phyloP scores from a whole-genome alignment of 2,113 vertebrate species.

The Mesocricetus auratus region DNA sequence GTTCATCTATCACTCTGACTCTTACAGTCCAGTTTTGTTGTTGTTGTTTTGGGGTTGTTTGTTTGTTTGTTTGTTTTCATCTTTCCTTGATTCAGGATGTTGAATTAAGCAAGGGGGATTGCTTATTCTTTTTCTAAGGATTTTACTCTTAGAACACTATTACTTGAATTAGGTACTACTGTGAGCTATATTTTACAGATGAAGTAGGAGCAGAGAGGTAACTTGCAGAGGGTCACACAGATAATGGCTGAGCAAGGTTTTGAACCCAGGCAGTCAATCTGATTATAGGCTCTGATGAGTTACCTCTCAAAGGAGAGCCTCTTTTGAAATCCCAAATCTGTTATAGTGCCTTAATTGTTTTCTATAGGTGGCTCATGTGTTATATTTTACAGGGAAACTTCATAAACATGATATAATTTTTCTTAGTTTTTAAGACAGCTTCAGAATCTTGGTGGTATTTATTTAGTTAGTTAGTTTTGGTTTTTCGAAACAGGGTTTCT shows the following conservation, averaged over 20 bases:
- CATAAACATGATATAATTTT: constrained; percentile 30
- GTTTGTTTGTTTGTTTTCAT: too few relatives aligned
- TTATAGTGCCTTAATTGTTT: constrained; percentile 30
- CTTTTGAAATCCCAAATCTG: constrained; percentile 32
- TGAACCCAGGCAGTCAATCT: not conserved
- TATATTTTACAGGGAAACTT: constrained; percentile 41
- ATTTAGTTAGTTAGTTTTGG: too few relatives aligned
- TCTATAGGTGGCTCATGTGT: not conserved
- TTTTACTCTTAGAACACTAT: not conserved
- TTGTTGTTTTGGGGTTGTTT: too few relatives aligned
- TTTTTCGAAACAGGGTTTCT: too few relatives aligned
- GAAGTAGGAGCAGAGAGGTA: not conserved
- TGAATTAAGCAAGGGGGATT: not conserved
- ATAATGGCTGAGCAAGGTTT: not conserved
- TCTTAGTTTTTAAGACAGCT: constrained; percentile 51
- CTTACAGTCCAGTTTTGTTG: not conserved
- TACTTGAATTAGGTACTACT: not conserved
- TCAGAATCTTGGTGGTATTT: not conserved
- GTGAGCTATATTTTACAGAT: not conserved
- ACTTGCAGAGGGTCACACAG: not conserved
- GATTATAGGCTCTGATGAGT: not conserved
- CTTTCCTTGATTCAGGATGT: not conserved
- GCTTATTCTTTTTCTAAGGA: not conserved
- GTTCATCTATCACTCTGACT: not conserved
- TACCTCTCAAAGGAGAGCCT: constrained; percentile 12